Percentiles rank a stretch among this genome's conserved stretches.
Evolutionary conservation across 1,140 invertebrate genomes (phyloP).

Genomic region (Eumaeus atala): DNA sequence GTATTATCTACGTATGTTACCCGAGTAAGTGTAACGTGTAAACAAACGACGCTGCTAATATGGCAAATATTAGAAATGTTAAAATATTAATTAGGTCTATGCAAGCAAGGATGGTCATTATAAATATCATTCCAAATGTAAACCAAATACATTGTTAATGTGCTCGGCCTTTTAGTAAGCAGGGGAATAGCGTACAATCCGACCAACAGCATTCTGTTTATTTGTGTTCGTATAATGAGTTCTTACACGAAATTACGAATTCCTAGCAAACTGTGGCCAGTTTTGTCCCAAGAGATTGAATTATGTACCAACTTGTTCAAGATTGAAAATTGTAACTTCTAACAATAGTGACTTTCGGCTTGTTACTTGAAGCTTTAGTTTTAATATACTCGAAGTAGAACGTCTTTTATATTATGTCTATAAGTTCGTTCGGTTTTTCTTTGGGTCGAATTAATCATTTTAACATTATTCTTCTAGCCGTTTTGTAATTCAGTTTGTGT

Average conservation of each 20-base stretch:
- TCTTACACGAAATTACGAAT: constrained; percentile 38
- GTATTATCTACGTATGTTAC: too few relatives aligned
- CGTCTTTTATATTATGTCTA: neutral
- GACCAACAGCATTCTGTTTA: constrained; percentile 27
- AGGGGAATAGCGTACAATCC: constrained; percentile 27
- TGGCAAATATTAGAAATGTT: neutral
- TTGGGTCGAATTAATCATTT: too few relatives aligned
- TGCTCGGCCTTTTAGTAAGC: too few relatives aligned
- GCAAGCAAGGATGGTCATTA: neutral
- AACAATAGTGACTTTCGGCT: constrained; percentile 47
- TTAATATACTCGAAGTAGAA: constrained; percentile 29
- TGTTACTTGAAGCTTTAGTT: constrained; percentile 42
- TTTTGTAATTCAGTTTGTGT: too few relatives aligned
- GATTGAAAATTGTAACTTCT: constrained; percentile 59
- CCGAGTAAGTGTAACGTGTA: too few relatives aligned
- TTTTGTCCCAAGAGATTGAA: constrained; percentile 43
- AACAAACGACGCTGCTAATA: neutral
- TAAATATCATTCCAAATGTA: neutral
- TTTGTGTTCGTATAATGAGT: constrained; percentile 31
- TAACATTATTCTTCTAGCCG: too few relatives aligned
- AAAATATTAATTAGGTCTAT: neutral
- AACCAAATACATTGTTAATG: neutral
- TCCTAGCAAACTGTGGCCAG: constrained; percentile 38
- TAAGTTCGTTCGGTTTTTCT: too few relatives aligned
- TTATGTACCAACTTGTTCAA: constrained; percentile 55